These are phyloP conservation scores for Drosophila elegans DNA, from an alignment of 1,140 invertebrate species.

Conservation along the genomic window DNA sequence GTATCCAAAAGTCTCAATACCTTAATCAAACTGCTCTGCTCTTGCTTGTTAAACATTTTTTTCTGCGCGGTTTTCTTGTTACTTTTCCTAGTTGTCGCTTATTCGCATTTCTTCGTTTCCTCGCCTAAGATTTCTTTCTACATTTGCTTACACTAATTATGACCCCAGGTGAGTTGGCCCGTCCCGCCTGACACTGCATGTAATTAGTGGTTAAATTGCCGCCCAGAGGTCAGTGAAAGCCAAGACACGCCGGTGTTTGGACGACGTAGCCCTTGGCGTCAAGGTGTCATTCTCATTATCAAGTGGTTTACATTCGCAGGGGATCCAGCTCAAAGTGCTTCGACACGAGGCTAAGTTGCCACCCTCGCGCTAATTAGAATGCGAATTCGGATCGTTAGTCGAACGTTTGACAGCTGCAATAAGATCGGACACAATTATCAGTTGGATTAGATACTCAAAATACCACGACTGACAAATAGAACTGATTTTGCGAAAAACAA, in stretches of 20 bases:
- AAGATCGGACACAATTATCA: conserved; percentile 36
- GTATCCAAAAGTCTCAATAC: conserved; percentile 22
- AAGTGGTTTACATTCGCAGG: conserved; percentile 66
- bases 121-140: conserved; percentile 70
- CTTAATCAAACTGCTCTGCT: background rate
- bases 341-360: conserved; percentile 44
- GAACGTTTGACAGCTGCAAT: conserved; percentile 13
- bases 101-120: conserved; percentile 12
- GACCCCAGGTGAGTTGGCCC: conserved; percentile 67
- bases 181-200: conserved; percentile 58
- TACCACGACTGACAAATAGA: conserved; percentile 52
- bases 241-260: conserved; percentile 22
- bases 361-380: conserved; percentile 21
- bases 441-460: conserved; percentile 12
- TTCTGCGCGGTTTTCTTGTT: conserved; percentile 26
- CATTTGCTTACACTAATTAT: conserved; percentile 82
- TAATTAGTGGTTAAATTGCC: conserved; percentile 82
- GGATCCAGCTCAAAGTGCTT: conserved; percentile 49
- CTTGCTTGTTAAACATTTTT: conserved; percentile 7
- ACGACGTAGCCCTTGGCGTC: conserved; percentile 32
- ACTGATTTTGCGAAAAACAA: conserved; percentile 51
- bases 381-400: conserved; percentile 8
- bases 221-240: conserved; percentile 71
- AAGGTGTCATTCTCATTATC: conserved; percentile 74
- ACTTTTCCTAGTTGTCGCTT: conserved; percentile 16